Base-by-base conservation (phyloP, 2,797 vertebrate genomes). In the Perodicticus potto region DNA sequence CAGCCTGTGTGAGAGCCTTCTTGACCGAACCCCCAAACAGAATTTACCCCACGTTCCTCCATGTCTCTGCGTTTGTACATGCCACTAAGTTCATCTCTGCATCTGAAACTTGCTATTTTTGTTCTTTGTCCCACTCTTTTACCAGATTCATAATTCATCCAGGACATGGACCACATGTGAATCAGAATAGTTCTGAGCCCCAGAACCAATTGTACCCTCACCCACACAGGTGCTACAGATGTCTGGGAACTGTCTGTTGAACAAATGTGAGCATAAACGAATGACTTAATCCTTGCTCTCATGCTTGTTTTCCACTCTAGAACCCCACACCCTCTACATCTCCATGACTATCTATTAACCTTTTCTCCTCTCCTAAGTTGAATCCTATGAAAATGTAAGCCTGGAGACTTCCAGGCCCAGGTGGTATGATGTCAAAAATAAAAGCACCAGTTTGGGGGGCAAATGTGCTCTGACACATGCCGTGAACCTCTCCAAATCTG, bases 141-240 rank as follows among this genome's bases (percentile, higher is more conserved):
- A 37, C 1, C 59, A 59, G 14, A 61, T 12, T 65, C 74, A 29
- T 49, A 40, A 23, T 63, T 67, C 16, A 53, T 34, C 14, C 7
- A 19, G 17, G 73, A 3, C 3, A 43, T 0, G 0, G 8, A n/a
- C 20, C 7, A 4, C 12, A 6, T 17, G 27, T 65, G 43, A n/a
- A 27, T 86, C 53, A 65, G 49, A 4, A 53, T 16, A 16, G 61
- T 27, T 69, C 34, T 32, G 65, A 14, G 9, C 27, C 19, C 16
- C 40, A 45, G 32, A 78, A 1, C 1, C 55, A 86, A 76, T 63
- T 6, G 40, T 0, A 3, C 3, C 34, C 49, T 67, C 19, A 34
- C 1, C 37, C 13, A 19, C 0, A 45, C 10, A 55, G 34, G 17
- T 17, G 14, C 25, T 1, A 40, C 10, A 55, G 40, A 13, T 17